Conservation (phyloP, 1,140 invertebrate genomes). For the Heliconius himera region DNA sequence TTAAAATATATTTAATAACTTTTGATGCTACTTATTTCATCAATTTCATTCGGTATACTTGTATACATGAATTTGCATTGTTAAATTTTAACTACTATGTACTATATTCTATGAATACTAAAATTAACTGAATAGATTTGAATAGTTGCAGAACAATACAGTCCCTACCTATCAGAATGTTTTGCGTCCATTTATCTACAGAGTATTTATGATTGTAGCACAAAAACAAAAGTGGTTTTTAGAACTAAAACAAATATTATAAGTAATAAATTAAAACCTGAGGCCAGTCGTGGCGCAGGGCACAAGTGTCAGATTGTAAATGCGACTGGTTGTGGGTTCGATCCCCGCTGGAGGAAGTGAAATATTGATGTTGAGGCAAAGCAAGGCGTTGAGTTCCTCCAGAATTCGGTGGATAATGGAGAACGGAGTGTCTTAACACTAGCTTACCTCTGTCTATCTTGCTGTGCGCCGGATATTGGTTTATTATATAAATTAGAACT, state of each 20-base stretch:
- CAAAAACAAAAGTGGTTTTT: background rate
- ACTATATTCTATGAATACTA: conserved; percentile 9
- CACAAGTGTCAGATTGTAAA: too few relatives aligned
- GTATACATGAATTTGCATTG: background rate
- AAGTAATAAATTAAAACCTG: background rate
- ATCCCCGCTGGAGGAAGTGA: too few relatives aligned
- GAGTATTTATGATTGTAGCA: background rate
- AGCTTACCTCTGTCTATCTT: too few relatives aligned
- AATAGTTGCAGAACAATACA: conserved; percentile 3
- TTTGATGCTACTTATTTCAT: background rate
- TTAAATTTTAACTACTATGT: background rate
- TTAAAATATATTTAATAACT: background rate
- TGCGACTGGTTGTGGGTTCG: too few relatives aligned
- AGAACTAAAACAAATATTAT: background rate
- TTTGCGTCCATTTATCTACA: background rate
- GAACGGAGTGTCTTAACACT: too few relatives aligned
- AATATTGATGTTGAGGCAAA: too few relatives aligned
- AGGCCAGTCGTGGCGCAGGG: too few relatives aligned
- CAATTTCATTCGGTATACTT: background rate
- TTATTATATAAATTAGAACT: too few relatives aligned
- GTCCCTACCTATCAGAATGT: background rate
- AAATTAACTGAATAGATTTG: conserved; percentile 1
- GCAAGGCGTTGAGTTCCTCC: too few relatives aligned
- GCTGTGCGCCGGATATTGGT: too few relatives aligned
- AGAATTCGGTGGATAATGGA: too few relatives aligned